Percentiles rank a stretch among this genome's conserved stretches.
phyloP scores from a whole-genome alignment of 1,140 invertebrate species.

The Drosophila tani region DNA sequence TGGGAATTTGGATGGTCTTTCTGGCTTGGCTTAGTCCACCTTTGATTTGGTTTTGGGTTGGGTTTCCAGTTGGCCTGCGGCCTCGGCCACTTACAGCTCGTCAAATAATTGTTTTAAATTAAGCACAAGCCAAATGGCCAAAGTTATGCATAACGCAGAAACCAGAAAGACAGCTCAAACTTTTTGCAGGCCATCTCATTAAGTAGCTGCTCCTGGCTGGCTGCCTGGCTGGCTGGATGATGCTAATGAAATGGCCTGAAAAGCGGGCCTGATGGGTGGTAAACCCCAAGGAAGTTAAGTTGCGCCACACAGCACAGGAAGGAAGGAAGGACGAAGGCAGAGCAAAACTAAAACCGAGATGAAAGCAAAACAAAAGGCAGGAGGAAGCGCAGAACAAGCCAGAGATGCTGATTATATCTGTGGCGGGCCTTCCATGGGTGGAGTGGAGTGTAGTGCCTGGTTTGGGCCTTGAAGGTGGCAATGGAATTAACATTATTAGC shows the following conservation, averaged over 20 bases:
- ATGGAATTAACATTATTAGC: slow-evolving; percentile 83
- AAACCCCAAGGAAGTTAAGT: slow-evolving; percentile 41
- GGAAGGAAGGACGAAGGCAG: slow-evolving; percentile 53
- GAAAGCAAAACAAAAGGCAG: slow-evolving; percentile 76
- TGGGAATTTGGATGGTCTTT: not conserved
- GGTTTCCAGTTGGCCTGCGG: slow-evolving; percentile 43
- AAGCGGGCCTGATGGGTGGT: slow-evolving; percentile 20
- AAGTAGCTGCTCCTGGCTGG: slow-evolving; percentile 48
- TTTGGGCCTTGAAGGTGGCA: slow-evolving; percentile 50
- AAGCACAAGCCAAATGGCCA: slow-evolving; percentile 75
- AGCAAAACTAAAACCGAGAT: slow-evolving; percentile 79
- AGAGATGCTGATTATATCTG: slow-evolving; percentile 74
- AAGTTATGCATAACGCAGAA: slow-evolving; percentile 70
- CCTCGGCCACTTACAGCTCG: slow-evolving; percentile 55
- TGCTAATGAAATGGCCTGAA: slow-evolving; percentile 60
- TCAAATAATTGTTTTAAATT: slow-evolving; percentile 83
- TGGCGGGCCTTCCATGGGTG: slow-evolving; percentile 20
- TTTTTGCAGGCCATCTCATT: slow-evolving; percentile 63
- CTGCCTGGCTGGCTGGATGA: slow-evolving; percentile 44
- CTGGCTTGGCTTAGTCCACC: slow-evolving; percentile 10
- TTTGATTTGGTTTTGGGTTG: slow-evolving; percentile 43
- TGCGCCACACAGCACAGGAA: slow-evolving; percentile 39
- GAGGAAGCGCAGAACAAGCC: slow-evolving; percentile 25
- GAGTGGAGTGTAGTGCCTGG: not conserved
- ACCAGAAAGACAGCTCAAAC: slow-evolving; percentile 53